Evolutionary conservation across 2,797 vertebrate species (phyloP).

Genomic region (Delichon dasypus): DNA sequence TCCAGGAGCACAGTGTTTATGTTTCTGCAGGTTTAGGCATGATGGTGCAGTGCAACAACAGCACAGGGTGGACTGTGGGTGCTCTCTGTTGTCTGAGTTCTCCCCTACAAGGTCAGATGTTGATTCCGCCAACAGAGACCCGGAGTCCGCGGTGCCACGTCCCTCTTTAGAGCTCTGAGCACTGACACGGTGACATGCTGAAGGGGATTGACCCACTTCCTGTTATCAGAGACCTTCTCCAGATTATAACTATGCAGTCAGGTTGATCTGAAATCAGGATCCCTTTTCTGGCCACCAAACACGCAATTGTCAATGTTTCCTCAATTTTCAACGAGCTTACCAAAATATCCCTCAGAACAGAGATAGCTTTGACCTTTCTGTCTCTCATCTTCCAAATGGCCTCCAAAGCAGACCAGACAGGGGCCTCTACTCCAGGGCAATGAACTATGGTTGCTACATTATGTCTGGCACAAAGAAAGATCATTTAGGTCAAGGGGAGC

Average conservation of each 20-base stretch:
- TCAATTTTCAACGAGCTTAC: not conserved
- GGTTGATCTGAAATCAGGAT: not conserved
- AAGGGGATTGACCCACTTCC: not conserved
- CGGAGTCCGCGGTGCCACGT: accelerated
- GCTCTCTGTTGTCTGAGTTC: not conserved
- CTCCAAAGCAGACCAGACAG: not conserved
- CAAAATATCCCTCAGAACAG: not conserved
- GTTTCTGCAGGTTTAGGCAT: not conserved
- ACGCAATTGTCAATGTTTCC: not conserved
- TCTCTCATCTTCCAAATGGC: not conserved
- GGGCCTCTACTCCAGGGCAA: not conserved
- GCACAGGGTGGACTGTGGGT: accelerated
- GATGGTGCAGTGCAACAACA: accelerated
- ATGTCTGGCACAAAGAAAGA: not conserved
- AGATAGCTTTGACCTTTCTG: not conserved
- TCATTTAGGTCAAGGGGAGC: not conserved
- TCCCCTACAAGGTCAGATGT: not conserved
- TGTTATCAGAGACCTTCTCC: not conserved
- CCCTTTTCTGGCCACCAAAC: not conserved
- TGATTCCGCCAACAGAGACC: not conserved
- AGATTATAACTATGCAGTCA: not conserved
- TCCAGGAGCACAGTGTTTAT: accelerated
- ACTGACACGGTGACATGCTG: accelerated
- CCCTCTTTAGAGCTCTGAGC: not conserved
- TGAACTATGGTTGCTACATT: not conserved